phyloP scores from a whole-genome alignment of 2,797 vertebrate species.

The Apodemus agrarius region DNA sequence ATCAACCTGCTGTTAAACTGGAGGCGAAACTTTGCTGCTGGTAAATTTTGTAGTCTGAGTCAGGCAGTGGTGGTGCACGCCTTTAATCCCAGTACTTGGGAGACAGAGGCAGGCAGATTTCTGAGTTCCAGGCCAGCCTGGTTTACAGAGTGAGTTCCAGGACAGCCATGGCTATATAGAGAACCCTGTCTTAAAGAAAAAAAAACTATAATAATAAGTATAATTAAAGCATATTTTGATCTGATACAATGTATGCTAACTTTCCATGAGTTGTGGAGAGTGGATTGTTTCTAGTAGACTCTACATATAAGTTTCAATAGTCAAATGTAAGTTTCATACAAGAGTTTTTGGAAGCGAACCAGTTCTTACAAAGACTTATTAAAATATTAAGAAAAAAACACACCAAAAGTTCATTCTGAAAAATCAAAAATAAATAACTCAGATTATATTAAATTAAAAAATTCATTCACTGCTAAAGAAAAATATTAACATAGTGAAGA shows the following conservation, averaged over 20 bases:
- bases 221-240: neutral
- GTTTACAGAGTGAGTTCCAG: too few species aligned
- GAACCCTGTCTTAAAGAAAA: too few species aligned
- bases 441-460: neutral
- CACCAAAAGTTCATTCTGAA: neutral
- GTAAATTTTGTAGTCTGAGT: neutral
- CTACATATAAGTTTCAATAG: conserved; percentile 17
- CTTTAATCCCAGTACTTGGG: too few species aligned
- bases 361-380: conserved; percentile 36
- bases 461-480: neutral
- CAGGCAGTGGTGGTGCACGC: too few species aligned
- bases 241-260: neutral
- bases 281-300: neutral
- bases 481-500: neutral
- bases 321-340: neutral
- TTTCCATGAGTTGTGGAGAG: conserved; percentile 31
- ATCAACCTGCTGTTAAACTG: neutral
- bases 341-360: conserved; percentile 29
- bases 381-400: neutral
- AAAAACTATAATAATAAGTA: neutral
- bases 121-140: too few species aligned
- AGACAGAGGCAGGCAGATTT: too few species aligned
- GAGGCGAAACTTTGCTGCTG: neutral
- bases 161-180: too few species aligned
- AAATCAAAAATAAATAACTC: neutral